A percentile compares a stretch with the other conserved stretches of the same genome.
Conservation (phyloP, 1,140 invertebrate species). For the Formica exsecta region DNA sequence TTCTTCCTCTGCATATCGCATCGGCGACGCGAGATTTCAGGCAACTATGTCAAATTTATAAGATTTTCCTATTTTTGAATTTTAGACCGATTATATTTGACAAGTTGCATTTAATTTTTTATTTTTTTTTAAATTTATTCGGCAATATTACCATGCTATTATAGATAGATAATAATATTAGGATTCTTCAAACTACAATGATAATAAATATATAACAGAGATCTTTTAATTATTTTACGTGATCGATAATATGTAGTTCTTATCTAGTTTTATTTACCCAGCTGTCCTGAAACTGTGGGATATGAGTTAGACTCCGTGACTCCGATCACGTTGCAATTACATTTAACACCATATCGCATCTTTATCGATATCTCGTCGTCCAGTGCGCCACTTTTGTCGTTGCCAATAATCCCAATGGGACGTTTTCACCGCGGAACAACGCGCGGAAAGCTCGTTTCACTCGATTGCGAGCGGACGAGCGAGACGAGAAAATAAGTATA, state of each 20-base stretch:
- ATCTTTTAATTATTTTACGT: not conserved
- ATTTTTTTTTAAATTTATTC: no score
- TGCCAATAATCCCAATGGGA: slow-evolving; percentile 33
- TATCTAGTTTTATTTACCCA: not conserved
- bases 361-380: slow-evolving; percentile 16
- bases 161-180: no score
- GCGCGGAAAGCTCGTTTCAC: slow-evolving; percentile 27
- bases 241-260: not conserved
- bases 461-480: not conserved
- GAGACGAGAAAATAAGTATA: slow-evolving; percentile 2
- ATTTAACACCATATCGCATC: not conserved
- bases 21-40: no score
- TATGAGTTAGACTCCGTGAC: not conserved
- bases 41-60: no score
- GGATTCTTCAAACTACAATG: no score
- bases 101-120: no score
- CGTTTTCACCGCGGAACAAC: slow-evolving; percentile 45
- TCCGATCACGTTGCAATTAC: slow-evolving; percentile 17
- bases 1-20: not conserved
- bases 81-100: no score
- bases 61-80: no score
- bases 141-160: no score
- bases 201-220: not conserved
- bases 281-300: not conserved
- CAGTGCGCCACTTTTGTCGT: slow-evolving; percentile 31